Base-by-base conservation (phyloP, 2,888 invertebrate species). In the Belgica antarctica region DNA sequence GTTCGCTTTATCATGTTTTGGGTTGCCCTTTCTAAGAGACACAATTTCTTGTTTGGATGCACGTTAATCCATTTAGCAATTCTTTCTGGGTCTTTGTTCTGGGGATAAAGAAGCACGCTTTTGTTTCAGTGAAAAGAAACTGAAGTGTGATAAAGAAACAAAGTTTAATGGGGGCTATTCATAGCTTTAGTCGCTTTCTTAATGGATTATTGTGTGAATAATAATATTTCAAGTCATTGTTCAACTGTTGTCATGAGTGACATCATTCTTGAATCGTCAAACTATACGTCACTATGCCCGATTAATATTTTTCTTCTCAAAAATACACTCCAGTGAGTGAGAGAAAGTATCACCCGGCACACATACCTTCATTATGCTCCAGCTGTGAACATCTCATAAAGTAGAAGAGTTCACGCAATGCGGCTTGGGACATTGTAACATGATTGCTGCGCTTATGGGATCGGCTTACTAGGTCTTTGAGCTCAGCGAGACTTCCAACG, bases 311-410 rank as follows among this genome's bases (percentile, higher is more conserved):
- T 31, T 31, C 12, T 31, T 12, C 12, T 31, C 34, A 31, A 8
- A n/a, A n/a, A n/a, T n/a, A n/a, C n/a, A n/a, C n/a, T 31, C 12
- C 12, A 31, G 34, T 31, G 34, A 8, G 12, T 8, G 34, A 31
- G 34, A 31, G 34, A 31, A 31, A 31, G 34, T 31, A 31, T 31
- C 34, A 31, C 5, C 34, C 34, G 63, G 8, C 12, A 47, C 36
- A 66, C 68, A 68, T 81, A 47, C 82, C 78, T 72, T 85, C 85
- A 0, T 83, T 84, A 76, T 90, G 89, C 76, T 90, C 89, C 78
- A 90, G 75, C 84, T 89, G 94, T 0, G 93, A 92, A 79, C 94
- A 94, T 61, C 93, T 83, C 94, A 94, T 94, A 77, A 93, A 94
- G 79, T 94, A 94, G 79, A 93, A 94, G 1, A 94, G 82, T 0